Conservation (phyloP, 1,140 invertebrate genomes). For the Nasonia giraulti region DNA sequence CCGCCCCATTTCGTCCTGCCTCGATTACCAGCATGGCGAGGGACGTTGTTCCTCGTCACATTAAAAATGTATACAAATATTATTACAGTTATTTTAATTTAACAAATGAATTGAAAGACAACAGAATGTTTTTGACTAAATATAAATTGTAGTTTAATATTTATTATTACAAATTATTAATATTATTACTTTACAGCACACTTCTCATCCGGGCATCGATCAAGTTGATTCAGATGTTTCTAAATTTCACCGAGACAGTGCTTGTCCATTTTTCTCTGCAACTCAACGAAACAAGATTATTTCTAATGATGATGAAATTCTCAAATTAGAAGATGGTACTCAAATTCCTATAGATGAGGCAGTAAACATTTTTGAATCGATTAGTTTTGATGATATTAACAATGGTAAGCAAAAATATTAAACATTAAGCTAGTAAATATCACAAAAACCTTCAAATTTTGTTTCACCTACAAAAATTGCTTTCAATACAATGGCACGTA, state of each 20-base stretch:
- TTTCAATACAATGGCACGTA: no score
- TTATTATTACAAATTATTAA: not conserved
- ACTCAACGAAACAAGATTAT: conserved; percentile 66
- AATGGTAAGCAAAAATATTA: conserved; percentile 67
- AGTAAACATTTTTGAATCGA: conserved; percentile 76
- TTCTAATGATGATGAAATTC: conserved; percentile 66
- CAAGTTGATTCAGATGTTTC: conserved; percentile 64
- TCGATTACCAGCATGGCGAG: no score
- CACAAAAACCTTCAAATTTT: no score
- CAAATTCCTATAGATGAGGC: conserved; percentile 75
- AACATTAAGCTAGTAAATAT: not conserved
- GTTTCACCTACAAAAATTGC: no score
- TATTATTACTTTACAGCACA: conserved; percentile 53
- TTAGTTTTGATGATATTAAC: conserved; percentile 73
- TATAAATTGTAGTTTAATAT: no score
- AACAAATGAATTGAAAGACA: no score
- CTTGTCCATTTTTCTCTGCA: conserved; percentile 68
- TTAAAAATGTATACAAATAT: no score
- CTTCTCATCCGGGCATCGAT: conserved; percentile 57
- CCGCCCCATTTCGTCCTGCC: no score
- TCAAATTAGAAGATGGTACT: conserved; percentile 71
- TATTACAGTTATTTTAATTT: no score
- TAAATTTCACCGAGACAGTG: conserved; percentile 65
- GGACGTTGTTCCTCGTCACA: no score
- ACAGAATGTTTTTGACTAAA: no score